These are phyloP conservation scores for Melanotaenia pygmaea DNA, from an alignment of 2,797 vertebrate species.

Conservation along the genomic window DNA sequence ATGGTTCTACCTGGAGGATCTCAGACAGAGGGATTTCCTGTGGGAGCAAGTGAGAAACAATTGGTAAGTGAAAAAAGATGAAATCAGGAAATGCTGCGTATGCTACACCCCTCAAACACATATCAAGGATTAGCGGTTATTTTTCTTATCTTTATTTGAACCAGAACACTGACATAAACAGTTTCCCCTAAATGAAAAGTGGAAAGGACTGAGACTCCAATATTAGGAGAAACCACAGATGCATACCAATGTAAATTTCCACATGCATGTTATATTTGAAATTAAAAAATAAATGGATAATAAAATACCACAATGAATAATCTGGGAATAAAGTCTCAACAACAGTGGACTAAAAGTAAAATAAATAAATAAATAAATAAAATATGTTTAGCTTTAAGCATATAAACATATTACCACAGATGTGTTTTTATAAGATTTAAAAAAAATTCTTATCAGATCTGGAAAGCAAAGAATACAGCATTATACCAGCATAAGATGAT, in stretches of 20 bases:
- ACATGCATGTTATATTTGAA: not conserved
- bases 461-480: not conserved
- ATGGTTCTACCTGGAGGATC: slow-evolving; percentile 94
- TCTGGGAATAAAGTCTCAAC: not conserved
- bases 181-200: not conserved
- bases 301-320: not conserved
- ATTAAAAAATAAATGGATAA: not conserved
- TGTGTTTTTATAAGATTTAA: not conserved
- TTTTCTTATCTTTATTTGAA: not conserved
- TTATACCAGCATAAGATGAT: not conserved
- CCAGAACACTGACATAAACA: slow-evolving; percentile 3
- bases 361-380: not conserved
- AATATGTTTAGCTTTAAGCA: not conserved
- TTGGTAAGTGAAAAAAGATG: not conserved
- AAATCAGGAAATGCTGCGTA: not conserved
- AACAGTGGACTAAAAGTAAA: not conserved
- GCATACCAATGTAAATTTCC: not conserved
- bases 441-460: not conserved
- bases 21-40: slow-evolving; percentile 98
- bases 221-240: not conserved
- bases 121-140: not conserved
- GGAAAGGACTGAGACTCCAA: not conserved
- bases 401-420: not conserved
- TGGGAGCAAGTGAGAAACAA: slow-evolving; percentile 11
- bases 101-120: slow-evolving; percentile 1